Base-by-base conservation (phyloP, 1,140 invertebrate species). In the Drosophila parabipectinata region DNA sequence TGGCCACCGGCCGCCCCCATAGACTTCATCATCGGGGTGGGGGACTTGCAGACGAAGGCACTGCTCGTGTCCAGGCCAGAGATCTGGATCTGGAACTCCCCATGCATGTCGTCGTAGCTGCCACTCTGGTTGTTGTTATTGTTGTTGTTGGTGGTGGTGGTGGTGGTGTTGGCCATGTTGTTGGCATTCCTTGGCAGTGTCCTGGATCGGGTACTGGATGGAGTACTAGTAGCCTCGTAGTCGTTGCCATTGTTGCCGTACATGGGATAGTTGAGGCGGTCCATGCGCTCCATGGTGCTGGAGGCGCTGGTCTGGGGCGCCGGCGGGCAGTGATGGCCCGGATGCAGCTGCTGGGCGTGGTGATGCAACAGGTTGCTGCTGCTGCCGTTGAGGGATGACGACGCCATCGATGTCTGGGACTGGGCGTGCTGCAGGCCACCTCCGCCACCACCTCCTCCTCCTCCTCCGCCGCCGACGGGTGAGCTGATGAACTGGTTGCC, bases 21-120 rank as follows among this genome's bases (percentile, higher is more conserved):
- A 14, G 78, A 71, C 48, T 92, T 92, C 52, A 92, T 53, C 47
- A 93, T 90, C 0, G 93, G 94, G 7, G 94, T 94, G 1, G 94
- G 94, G 0, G 93, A 94, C 15, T 94, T 92, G 2, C 93, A 93
- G 4, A 94, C 92, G 68, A 94, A 94, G 3, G 94, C 93, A 72
- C 82, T 91, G 14, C 92, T 92, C 1, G 93, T 92, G 57, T 94
- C 94, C n/a, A 94, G 44, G 0, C 93, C 93, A 63, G 93, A 91
- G 45, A 91, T 91, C 45, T 92, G 91, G 30, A 92, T 92, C 34
- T 71, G 67, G 39, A 92, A 90, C 54, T 91, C 90, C 1, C 90
- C 87, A 9, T 73, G 85, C 66, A 83, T 66, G 30, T 77, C 72
- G 7, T 91, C 91, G 50, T 89, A 89, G 72, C 93, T 92, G 90